Conservation (phyloP, 2,113 vertebrate species). For the Myotis davidii region DNA sequence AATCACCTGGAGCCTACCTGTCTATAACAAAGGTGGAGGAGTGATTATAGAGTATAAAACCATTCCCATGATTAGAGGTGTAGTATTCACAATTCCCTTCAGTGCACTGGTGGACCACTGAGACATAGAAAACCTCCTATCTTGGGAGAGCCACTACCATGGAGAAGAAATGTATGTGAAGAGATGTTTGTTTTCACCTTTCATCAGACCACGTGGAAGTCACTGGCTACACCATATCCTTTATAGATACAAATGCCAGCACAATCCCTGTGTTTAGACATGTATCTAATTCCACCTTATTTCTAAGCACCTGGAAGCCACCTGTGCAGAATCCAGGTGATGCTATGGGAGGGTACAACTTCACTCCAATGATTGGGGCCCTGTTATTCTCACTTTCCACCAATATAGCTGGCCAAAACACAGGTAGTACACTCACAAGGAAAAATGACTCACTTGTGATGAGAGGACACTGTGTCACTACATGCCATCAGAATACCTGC, state of each 20-base stretch:
- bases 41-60: accelerated
- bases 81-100: background rate
- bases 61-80: accelerated
- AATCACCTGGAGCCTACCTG: accelerated
- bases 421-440: accelerated
- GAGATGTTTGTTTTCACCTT: background rate
- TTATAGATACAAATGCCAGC: background rate
- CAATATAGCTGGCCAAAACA: background rate
- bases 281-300: no score
- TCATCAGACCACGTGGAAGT: background rate
- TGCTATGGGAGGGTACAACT: no score
- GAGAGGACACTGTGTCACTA: background rate
- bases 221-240: no score
- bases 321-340: background rate
- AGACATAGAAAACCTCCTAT: no score
- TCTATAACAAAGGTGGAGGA: accelerated
- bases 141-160: background rate
- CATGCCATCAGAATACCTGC: accelerated
- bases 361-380: accelerated
- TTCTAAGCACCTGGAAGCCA: background rate
- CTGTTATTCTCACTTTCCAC: background rate
- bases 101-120: accelerated
- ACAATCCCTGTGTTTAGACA: background rate
- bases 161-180: no score
- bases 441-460: no score